Evolutionary conservation across 2,113 vertebrate genomes (phyloP).

Genomic region (Benitochromis conjunctus): DNA sequence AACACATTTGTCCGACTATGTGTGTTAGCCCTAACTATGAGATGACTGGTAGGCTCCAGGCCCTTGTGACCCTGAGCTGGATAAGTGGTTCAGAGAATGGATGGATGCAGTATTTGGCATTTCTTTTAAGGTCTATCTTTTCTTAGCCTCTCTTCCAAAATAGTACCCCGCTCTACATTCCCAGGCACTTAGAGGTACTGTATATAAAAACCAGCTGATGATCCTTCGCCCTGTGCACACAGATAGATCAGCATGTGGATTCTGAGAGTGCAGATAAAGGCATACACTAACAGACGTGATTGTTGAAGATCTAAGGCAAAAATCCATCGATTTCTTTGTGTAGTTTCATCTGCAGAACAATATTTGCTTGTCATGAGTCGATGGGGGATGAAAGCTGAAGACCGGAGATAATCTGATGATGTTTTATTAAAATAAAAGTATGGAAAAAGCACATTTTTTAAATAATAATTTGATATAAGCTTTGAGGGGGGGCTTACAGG

Average conservation of each 20-base stretch:
- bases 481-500: neutral
- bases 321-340: neutral
- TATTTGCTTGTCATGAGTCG: neutral
- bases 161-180: neutral
- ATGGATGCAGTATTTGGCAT: neutral
- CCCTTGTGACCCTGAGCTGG: neutral
- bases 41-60: neutral
- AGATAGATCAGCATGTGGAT: neutral
- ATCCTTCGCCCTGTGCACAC: neutral
- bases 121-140: neutral
- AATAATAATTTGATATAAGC: neutral
- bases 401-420: neutral
- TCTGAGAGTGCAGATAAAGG: neutral
- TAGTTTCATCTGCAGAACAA: neutral
- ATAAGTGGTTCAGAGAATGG: neutral
- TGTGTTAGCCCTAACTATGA: neutral
- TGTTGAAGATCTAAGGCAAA: neutral
- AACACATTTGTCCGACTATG: fast-evolving
- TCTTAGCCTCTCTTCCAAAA: conserved; percentile 2
- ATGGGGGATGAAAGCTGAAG: neutral
- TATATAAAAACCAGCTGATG: neutral
- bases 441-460: neutral
- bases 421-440: neutral
- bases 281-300: neutral
- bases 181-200: neutral